A percentile compares a stretch with the other conserved stretches of the same genome.
Evolutionary conservation across 2,113 vertebrate species (phyloP).

Genomic region (Siniperca knerii): DNA sequence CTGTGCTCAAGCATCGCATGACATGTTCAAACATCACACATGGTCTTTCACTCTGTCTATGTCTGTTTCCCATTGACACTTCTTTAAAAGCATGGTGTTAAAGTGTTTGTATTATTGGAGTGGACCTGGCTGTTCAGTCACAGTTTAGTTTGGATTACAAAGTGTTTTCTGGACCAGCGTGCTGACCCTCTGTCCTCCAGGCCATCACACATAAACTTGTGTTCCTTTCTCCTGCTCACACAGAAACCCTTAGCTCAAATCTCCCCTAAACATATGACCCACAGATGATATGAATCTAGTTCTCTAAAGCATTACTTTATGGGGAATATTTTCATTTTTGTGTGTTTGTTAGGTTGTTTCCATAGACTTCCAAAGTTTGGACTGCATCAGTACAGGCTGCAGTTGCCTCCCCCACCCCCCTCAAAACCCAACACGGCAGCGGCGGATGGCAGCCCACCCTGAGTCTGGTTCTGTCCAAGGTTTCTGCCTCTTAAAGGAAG

Average conservation of each 20-base stretch:
- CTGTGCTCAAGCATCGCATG: neutral
- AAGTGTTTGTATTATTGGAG: neutral
- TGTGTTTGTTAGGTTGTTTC: neutral
- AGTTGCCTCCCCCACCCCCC: neutral
- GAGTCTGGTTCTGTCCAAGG: no score
- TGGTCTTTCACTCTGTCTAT: neutral
- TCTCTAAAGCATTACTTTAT: constrained; percentile 16
- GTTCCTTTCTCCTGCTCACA: neutral
- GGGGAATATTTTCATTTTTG: constrained; percentile 1
- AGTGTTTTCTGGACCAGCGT: neutral
- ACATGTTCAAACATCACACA: neutral
- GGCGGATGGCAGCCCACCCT: no score
- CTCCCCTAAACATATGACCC: constrained; percentile 7
- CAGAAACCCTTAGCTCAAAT: neutral
- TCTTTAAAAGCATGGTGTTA: constrained; percentile 7
- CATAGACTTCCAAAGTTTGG: neutral
- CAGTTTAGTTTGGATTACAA: neutral
- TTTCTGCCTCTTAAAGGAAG: no score
- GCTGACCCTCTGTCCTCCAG: constrained; percentile 10
- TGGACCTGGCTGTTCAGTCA: neutral
- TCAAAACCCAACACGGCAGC: no score
- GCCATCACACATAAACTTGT: constrained; percentile 14
- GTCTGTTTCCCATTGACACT: neutral
- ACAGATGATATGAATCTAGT: neutral
- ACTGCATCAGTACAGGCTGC: constrained; percentile 3